phyloP scores from a whole-genome alignment of 2,113 vertebrate genomes.

The Podilymbus podiceps region DNA sequence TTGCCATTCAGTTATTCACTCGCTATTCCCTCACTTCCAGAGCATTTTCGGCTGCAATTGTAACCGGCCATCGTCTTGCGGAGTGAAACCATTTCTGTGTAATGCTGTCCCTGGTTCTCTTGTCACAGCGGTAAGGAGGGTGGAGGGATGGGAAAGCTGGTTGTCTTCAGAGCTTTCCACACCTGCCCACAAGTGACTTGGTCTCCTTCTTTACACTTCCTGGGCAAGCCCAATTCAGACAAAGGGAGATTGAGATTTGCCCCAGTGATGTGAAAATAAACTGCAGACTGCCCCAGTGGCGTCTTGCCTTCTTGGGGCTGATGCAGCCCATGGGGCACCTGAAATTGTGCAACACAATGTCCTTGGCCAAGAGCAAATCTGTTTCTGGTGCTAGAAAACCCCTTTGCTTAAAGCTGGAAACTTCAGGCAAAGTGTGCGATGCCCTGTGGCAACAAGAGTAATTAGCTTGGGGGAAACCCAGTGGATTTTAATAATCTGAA shows the following conservation, averaged over 20 bases:
- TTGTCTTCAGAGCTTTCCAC: not conserved
- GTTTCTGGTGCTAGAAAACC: not conserved
- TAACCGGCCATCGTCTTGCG: not conserved
- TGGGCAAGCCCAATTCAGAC: not conserved
- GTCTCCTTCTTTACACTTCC: not conserved
- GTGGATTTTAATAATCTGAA: not conserved
- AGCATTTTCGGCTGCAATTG: not conserved
- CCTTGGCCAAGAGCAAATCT: not conserved
- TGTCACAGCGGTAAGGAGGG: not conserved
- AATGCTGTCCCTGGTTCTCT: not conserved
- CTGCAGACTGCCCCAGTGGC: not conserved
- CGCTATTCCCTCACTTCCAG: not conserved
- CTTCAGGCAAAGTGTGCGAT: not conserved
- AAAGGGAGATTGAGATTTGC: not conserved
- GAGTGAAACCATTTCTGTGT: not conserved
- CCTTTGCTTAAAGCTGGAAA: not conserved
- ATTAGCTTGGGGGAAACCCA: not conserved
- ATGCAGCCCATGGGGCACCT: not conserved
- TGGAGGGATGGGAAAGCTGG: not conserved
- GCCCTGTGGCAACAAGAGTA: not conserved
- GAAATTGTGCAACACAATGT: accelerated
- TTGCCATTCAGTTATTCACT: not conserved
- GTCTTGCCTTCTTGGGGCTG: not conserved
- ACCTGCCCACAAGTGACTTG: not conserved
- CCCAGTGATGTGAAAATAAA: not conserved